Evolutionary conservation across 2,113 vertebrate genomes (phyloP), one percentile per base, ranked within the genome.

Genomic region (Aplodontia rufa): DNA sequence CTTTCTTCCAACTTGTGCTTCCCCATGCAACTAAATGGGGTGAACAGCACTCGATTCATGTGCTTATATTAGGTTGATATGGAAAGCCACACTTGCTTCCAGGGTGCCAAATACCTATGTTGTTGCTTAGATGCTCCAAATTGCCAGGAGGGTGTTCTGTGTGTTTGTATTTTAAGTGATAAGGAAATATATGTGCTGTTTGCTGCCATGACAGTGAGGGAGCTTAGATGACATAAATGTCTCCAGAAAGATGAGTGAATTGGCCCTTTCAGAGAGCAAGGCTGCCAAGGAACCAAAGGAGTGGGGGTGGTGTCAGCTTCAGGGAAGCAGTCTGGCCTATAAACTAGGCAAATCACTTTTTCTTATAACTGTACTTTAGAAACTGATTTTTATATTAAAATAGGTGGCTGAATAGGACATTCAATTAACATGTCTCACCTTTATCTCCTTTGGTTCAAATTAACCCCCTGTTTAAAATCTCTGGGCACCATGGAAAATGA

Each of bases 121-220:
- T 88, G 5, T 71, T 19, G 45, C 88, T 88, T 91, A 58, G 40
- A 60, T 82, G 58, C 68, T 83, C 37, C 78, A 91, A 88, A 88
- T 91, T 86, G 40, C 95, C 83, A 40, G 17, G 71, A 93, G 64
- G 82, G 60, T 91, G 88, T 82, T 94, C 89, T 93, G 32, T 86
- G 45, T 96, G 96, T 96, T 97, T 97, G 68, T 95, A 96, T 96
- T 96, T 95, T 85, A 98, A 97, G 94, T 93, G 96, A 95, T 96
- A 96, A 97, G 85, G 92, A 98, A 97, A 97, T 98, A 72, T 76
- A 96, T 95, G 92, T 94, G 91, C 92, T 96, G 81, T 96, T 97
- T 96, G 94, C 96, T 97, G 94, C 93, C 96, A 93, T 95, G 95
- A 97, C 96, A 93, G 96, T 84, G 83, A 97, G 78, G 78, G 42